phyloP scores from a whole-genome alignment of 2,888 invertebrate species.

The Heliconius hortense region DNA sequence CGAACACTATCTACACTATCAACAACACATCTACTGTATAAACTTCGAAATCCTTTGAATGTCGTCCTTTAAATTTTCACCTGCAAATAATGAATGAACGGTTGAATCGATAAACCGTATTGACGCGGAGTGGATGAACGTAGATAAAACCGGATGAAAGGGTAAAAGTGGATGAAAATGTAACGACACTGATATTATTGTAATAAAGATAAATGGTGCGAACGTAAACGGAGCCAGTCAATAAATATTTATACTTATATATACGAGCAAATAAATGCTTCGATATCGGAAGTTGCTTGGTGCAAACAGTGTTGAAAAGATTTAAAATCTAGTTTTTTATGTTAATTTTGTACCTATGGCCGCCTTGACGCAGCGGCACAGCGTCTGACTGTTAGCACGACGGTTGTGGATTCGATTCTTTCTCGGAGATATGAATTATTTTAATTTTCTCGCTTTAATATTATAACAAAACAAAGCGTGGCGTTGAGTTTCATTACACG shows the following conservation, averaged over 20 bases:
- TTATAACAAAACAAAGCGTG: too few relatives aligned
- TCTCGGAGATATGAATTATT: too few relatives aligned
- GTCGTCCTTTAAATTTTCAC: conserved; percentile 13
- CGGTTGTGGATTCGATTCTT: too few relatives aligned
- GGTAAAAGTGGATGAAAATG: conserved; percentile 17
- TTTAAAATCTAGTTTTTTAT: too few relatives aligned
- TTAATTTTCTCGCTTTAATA: too few relatives aligned
- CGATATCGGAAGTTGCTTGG: neutral
- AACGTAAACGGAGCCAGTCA: conserved; percentile 16
- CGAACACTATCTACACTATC: neutral
- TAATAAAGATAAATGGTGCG: conserved; percentile 25
- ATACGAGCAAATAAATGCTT: neutral
- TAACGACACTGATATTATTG: conserved; percentile 25
- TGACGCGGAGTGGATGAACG: conserved; percentile 26
- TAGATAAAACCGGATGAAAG: conserved; percentile 18
- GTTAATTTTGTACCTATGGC: too few relatives aligned
- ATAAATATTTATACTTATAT: conserved; percentile 18
- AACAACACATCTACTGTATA: neutral
- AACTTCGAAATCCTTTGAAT: neutral
- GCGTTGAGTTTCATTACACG: too few relatives aligned
- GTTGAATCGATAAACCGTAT: conserved; percentile 25
- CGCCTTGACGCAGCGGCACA: too few relatives aligned
- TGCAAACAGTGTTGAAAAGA: too few relatives aligned
- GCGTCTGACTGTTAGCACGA: too few relatives aligned
- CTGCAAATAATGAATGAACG: conserved; percentile 21